These are phyloP conservation scores for Leptopterna dolabrata DNA, from an alignment of 2,888 invertebrate species.

Conservation along the genomic window DNA sequence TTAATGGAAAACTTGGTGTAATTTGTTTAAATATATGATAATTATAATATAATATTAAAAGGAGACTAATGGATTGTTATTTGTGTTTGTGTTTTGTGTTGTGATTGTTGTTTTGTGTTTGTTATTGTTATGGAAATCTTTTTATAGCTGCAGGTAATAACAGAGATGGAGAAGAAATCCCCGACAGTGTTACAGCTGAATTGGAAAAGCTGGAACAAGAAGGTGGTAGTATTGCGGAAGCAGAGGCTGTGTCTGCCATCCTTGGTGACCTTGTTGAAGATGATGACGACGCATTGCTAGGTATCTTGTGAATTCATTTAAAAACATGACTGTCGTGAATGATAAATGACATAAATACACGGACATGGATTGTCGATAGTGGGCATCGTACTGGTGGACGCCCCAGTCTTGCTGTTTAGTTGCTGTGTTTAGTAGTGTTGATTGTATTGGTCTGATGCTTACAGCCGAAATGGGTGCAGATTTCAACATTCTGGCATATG, in stretches of 20 bases:
- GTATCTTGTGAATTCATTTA: conserved; percentile 65
- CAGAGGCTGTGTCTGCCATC: conserved; percentile 80
- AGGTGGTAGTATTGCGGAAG: conserved; percentile 69
- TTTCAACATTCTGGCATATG: conserved; percentile 95
- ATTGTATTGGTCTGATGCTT: background rate
- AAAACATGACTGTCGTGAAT: no score
- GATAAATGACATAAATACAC: no score
- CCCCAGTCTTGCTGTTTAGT: no score
- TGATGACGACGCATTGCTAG: conserved; percentile 81
- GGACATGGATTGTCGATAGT: no score
- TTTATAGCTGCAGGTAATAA: conserved; percentile 30
- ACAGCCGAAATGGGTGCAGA: conserved; percentile 91
- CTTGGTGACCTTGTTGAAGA: conserved; percentile 86
- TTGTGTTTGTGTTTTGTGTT: background rate
- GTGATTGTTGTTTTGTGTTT: no score
- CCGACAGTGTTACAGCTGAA: conserved; percentile 77
- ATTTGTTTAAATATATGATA: background rate
- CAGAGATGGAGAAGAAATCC: conserved; percentile 69
- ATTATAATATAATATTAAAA: background rate
- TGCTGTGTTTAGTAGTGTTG: no score
- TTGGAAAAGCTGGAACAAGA: conserved; percentile 78
- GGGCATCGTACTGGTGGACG: no score
- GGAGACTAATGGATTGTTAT: background rate
- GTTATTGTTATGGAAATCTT: background rate
- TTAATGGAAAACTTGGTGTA: background rate